phyloP scores from a whole-genome alignment of 2,888 invertebrate species.

The Microctonus aethiopoides region DNA sequence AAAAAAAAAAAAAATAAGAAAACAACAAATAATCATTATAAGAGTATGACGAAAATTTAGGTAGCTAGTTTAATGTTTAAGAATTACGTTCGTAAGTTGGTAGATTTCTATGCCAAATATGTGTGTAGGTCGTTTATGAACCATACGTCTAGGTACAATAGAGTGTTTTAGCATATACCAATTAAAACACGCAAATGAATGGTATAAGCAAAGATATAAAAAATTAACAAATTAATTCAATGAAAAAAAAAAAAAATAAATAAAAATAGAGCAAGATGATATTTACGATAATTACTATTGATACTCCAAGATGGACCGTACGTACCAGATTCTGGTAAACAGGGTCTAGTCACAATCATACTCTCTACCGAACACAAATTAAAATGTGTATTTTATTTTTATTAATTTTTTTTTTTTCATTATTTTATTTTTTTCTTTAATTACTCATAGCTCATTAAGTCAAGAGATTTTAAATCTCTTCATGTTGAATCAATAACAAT shows the following conservation, averaged over 20 bases:
- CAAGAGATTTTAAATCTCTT: neutral
- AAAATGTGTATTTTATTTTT: too few species aligned
- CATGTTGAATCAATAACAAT: neutral
- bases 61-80: slow-evolving; percentile 42
- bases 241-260: slow-evolving; percentile 31
- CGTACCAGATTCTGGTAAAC: slow-evolving; percentile 52
- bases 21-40: slow-evolving; percentile 35
- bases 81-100: slow-evolving; percentile 54
- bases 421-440: slow-evolving; percentile 30
- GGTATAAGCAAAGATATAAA: slow-evolving; percentile 13
- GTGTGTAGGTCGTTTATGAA: slow-evolving; percentile 54
- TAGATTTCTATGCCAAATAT: slow-evolving; percentile 65
- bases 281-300: slow-evolving; percentile 33
- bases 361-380: slow-evolving; percentile 44
- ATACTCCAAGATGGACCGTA: slow-evolving; percentile 41
- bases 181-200: slow-evolving; percentile 22
- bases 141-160: slow-evolving; percentile 39
- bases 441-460: slow-evolving; percentile 17
- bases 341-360: slow-evolving; percentile 54
- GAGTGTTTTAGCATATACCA: slow-evolving; percentile 36
- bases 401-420: too few species aligned
- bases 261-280: slow-evolving; percentile 7
- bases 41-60: slow-evolving; percentile 37
- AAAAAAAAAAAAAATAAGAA: slow-evolving; percentile 9
- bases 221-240: slow-evolving; percentile 1